These are phyloP conservation scores for Melanotus villosus DNA, from an alignment of 2,888 invertebrate species.

Conservation along the genomic window DNA sequence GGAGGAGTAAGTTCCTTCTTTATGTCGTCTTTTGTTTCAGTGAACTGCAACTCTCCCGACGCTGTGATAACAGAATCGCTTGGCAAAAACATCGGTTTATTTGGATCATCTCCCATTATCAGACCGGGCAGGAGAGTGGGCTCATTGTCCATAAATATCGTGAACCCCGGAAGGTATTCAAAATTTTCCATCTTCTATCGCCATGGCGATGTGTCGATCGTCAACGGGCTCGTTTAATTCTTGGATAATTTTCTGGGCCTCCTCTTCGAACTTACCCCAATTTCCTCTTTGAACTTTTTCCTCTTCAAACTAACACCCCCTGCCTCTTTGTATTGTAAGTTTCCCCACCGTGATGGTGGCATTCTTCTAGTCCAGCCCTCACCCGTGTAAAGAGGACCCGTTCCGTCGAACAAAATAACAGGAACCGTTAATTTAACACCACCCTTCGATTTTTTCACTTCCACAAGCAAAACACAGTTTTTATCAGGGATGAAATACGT, in stretches of 20 bases:
- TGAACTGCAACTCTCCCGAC: constrained; percentile 65
- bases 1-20: constrained; percentile 37
- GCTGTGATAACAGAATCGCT: constrained; percentile 66
- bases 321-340: constrained; percentile 65
- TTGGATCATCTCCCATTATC: constrained; percentile 76
- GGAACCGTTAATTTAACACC: constrained; percentile 81
- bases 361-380: constrained; percentile 69
- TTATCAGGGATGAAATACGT: constrained; percentile 82
- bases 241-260: constrained; percentile 80
- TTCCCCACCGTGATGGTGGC: constrained; percentile 65
- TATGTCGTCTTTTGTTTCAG: constrained; percentile 63
- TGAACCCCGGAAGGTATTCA: constrained; percentile 83
- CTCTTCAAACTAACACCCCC: constrained; percentile 64
- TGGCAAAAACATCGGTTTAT: constrained; percentile 67
- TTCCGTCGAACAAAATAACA: constrained; percentile 60
- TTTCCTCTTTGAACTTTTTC: constrained; percentile 63
- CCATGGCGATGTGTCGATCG: constrained; percentile 67
- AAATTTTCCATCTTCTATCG: constrained; percentile 67
- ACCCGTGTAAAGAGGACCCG: constrained; percentile 60
- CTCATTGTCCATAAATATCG: constrained; percentile 83
- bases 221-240: constrained; percentile 74
- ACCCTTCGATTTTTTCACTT: constrained; percentile 78
- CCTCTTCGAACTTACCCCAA: constrained; percentile 76
- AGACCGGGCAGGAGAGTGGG: constrained; percentile 87
- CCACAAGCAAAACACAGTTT: constrained; percentile 79